Evolutionary conservation across 2,113 vertebrate genomes (phyloP), one percentile per base, ranked within the genome.

Genomic region (Aix galericulata): DNA sequence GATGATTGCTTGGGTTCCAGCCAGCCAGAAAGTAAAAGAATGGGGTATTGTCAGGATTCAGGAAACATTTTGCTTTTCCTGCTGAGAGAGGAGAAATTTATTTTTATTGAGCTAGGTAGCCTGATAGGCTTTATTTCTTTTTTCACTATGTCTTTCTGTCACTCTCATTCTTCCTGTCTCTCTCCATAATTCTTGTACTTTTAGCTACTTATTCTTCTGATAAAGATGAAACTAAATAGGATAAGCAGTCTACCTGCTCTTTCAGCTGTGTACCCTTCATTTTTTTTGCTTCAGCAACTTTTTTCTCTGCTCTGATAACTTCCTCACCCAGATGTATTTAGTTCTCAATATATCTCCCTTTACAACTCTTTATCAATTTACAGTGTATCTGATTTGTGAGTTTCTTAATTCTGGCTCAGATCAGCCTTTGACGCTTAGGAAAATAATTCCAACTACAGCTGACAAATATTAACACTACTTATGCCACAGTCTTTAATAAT

Each of bases 41-140:
- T 68, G 48, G 68, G 12, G 13, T 73, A 50, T 79, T 93, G 53
- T 93, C 86, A 81, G 56, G 83, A 80, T 38, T 91, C 82, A 71
- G 69, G 83, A 91, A 94, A 87, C 27, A 66, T 83, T 95, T 88
- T 78, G 16, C 60, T 92, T 82, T 81, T 92, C 38, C 44, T 29
- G 11, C 68, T 92, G 48, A 93, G 68, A 86, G 29, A 76, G 36
- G 72, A 93, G 25, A 26, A 58, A 62, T 93, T 93, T 88, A 55
- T 92, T 94, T 94, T 78, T 73, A 22, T 48, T 85, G 63, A 58
- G 17, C 44, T 85, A 66, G 27, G 8, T 87, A 91, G 44, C 53
- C 63, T 86, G 23, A 80, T 73, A 36, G 36, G 31, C 53, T 91
- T 91, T 95, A 80, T 87, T 69, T 82, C 71, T 92, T 89, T 91